Percentiles rank a stretch among this genome's conserved stretches.
phyloP scores from a whole-genome alignment of 1,140 invertebrate genomes.

The Ostrea denselamellosa region DNA sequence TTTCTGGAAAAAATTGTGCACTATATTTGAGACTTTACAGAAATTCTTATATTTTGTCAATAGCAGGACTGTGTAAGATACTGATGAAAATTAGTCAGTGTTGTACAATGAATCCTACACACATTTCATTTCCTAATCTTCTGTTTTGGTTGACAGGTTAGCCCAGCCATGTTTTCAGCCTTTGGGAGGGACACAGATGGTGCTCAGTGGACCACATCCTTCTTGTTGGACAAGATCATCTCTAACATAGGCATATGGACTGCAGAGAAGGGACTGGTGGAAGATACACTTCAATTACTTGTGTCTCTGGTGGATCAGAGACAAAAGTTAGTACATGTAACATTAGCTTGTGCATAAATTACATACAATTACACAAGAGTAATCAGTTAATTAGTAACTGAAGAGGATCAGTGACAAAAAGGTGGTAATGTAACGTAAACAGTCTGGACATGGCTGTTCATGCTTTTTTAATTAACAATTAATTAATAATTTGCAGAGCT shows the following conservation, averaged over 20 bases:
- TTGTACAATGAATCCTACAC: background rate
- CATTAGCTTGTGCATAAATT: too few relatives aligned
- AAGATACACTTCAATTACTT: conserved; percentile 83
- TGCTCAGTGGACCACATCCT: conserved; percentile 83
- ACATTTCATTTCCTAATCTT: background rate
- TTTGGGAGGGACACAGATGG: conserved; percentile 84
- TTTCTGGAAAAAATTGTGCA: too few relatives aligned
- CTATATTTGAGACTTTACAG: too few relatives aligned
- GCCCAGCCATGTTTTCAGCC: conserved; percentile 81
- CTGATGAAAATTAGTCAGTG: background rate
- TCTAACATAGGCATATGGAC: conserved; percentile 82
- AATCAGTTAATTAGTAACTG: too few relatives aligned
- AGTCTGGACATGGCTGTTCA: too few relatives aligned
- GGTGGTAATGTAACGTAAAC: too few relatives aligned
- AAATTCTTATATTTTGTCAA: too few relatives aligned
- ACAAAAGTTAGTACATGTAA: conserved; percentile 80
- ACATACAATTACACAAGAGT: too few relatives aligned
- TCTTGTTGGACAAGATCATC: conserved; percentile 83
- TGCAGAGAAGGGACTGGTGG: conserved; percentile 82
- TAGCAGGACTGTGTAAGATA: background rate
- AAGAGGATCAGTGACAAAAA: too few relatives aligned
- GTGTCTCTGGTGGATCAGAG: conserved; percentile 81
- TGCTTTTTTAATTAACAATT: too few relatives aligned
- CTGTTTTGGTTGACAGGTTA: conserved; percentile 77
- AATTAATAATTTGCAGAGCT: conserved; percentile 70